A percentile compares a stretch with the other conserved stretches of the same genome.
Evolutionary conservation across 2,888 invertebrate species (phyloP).

Genomic region (Seira musarum): DNA sequence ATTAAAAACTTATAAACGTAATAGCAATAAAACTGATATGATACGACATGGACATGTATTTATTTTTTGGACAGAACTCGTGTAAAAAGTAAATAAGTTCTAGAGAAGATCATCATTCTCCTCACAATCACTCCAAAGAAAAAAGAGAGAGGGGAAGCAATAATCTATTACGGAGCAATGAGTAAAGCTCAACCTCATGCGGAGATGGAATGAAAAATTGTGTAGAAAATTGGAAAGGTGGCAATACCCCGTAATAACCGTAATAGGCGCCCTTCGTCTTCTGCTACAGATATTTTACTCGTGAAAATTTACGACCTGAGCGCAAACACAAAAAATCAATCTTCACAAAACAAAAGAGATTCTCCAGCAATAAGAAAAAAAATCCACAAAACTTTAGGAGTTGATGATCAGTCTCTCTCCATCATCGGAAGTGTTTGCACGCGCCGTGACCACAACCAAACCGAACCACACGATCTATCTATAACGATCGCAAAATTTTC

Average conservation of each 20-base stretch:
- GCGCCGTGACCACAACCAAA: neutral
- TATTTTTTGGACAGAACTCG: slow-evolving; percentile 19
- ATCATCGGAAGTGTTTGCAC: neutral
- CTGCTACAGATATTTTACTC: slow-evolving; percentile 1
- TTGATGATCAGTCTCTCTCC: neutral
- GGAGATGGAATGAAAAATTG: slow-evolving; percentile 59
- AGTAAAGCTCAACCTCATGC: slow-evolving; percentile 58
- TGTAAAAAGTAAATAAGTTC: neutral
- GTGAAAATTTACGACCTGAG: neutral
- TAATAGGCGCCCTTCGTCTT: slow-evolving; percentile 31
- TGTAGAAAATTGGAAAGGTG: slow-evolving; percentile 47
- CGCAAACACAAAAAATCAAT: neutral
- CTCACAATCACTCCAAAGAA: neutral
- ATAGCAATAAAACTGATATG: slow-evolving; percentile 13
- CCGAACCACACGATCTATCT: too few relatives aligned
- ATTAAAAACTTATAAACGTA: slow-evolving; percentile 3
- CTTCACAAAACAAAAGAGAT: too few relatives aligned
- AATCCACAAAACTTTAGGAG: neutral
- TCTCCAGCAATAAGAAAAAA: neutral
- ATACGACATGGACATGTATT: too few relatives aligned
- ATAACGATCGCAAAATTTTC: neutral
- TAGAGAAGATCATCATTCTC: too few relatives aligned
- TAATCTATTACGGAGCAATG: slow-evolving; percentile 10
- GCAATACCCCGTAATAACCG: slow-evolving; percentile 44
- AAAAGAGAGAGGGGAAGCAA: too few relatives aligned